These are phyloP conservation scores for Heterohyrax brucei DNA, from an alignment of 2,797 vertebrate genomes.

Conservation along the genomic window DNA sequence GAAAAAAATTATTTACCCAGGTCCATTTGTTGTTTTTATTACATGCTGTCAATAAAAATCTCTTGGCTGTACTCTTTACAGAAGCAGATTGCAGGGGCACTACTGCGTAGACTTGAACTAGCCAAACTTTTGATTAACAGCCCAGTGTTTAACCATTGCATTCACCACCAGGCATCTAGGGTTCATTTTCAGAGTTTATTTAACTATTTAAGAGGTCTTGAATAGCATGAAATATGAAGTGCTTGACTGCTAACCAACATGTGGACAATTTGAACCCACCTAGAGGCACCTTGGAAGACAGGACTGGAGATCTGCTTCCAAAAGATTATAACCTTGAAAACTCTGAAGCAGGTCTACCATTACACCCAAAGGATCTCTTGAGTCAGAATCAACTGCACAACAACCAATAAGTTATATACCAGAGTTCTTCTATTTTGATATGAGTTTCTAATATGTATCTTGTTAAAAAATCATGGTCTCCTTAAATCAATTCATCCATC, in stretches of 20 bases:
- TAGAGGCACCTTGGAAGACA: not conserved
- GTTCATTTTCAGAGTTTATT: not conserved
- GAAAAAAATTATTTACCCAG: not conserved
- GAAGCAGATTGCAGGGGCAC: too few relatives aligned
- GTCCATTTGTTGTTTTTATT: not conserved
- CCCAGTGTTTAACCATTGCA: not conserved
- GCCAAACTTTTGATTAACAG: too few relatives aligned
- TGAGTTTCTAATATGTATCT: slow-evolving; percentile 24
- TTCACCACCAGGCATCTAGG: not conserved
- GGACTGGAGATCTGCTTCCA: not conserved
- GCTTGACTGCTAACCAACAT: not conserved
- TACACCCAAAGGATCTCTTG: not conserved
- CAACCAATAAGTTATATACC: not conserved
- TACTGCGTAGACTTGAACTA: too few relatives aligned
- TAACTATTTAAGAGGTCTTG: not conserved
- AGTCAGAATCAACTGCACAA: not conserved
- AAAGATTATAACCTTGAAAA: not conserved
- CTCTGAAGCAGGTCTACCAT: not conserved
- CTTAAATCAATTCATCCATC: not conserved
- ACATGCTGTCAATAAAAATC: not conserved
- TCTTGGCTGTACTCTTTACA: not conserved
- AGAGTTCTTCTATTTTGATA: not conserved
- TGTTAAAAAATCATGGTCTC: not conserved
- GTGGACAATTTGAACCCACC: not conserved
- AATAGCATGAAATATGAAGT: not conserved